Evolutionary conservation across 2,113 vertebrate species (phyloP).

Genomic region (Perca schrenkii): DNA sequence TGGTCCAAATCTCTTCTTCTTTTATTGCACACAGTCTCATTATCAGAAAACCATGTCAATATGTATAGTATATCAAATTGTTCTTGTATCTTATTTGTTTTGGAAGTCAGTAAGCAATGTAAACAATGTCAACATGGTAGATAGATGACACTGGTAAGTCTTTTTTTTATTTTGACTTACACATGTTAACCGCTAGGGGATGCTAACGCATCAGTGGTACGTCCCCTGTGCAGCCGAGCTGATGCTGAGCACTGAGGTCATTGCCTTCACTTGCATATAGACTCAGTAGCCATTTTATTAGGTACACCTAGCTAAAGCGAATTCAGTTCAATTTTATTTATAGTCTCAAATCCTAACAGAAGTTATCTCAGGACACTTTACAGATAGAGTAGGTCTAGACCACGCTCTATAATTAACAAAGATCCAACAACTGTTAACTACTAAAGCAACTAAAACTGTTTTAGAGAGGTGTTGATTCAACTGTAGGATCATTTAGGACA

Average conservation of each 20-base stretch:
- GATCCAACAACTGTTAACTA: no score
- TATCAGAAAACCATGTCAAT: neutral
- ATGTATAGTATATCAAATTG: neutral
- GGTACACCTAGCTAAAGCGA: neutral
- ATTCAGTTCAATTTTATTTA: neutral
- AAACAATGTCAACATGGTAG: neutral
- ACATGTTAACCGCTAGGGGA: constrained; percentile 37
- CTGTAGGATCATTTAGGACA: no score
- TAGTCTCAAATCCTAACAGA: no score
- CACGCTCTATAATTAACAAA: no score
- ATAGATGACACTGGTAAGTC: neutral
- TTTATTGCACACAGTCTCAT: neutral
- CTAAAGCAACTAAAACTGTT: no score
- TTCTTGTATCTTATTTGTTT: neutral
- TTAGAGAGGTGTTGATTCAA: no score
- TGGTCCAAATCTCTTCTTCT: neutral
- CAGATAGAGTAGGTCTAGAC: no score
- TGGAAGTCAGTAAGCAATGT: neutral
- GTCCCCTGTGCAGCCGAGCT: neutral
- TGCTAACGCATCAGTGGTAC: neutral
- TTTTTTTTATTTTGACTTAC: neutral
- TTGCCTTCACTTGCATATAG: neutral
- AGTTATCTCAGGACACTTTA: no score
- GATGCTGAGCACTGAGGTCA: neutral
- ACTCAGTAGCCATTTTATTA: neutral